phyloP scores from a whole-genome alignment of 2,888 invertebrate species.

The Nipponacmea schrenckii region DNA sequence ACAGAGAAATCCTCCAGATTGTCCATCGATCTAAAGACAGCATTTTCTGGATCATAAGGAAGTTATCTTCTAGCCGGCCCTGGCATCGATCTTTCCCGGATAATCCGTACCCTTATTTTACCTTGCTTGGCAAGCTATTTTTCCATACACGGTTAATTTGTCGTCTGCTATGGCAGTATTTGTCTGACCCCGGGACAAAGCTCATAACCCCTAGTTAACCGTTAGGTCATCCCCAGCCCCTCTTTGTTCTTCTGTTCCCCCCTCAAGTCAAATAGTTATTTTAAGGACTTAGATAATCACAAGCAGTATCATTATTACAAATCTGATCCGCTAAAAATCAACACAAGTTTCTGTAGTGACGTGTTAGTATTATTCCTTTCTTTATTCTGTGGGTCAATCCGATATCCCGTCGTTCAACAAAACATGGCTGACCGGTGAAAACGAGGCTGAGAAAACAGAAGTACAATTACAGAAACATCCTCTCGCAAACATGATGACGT shows the following conservation, averaged over 20 bases:
- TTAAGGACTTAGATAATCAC: conserved; percentile 4
- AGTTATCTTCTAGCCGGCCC: no score
- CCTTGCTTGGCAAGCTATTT: no score
- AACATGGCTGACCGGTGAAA: conserved; percentile 3
- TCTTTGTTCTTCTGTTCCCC: neutral
- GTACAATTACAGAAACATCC: neutral
- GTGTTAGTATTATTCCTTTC: neutral
- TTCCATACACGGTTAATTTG: neutral
- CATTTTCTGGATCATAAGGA: no score
- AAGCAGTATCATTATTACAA: neutral
- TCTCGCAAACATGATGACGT: neutral
- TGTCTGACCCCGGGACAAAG: neutral
- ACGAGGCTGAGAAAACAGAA: conserved; percentile 1
- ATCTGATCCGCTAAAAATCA: conserved; percentile 5
- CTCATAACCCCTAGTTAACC: neutral
- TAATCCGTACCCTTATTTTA: no score
- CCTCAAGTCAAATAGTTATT: neutral
- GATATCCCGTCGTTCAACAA: conserved; percentile 5
- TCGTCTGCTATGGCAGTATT: neutral
- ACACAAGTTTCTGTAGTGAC: neutral
- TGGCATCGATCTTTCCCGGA: no score
- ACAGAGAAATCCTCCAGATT: no score
- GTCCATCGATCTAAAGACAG: no score
- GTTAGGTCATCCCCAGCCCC: neutral
- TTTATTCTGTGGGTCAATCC: neutral